A percentile compares a stretch with the other conserved stretches of the same genome.
Conservation (phyloP, 2,888 invertebrate genomes). For the Drosophila limbata region DNA sequence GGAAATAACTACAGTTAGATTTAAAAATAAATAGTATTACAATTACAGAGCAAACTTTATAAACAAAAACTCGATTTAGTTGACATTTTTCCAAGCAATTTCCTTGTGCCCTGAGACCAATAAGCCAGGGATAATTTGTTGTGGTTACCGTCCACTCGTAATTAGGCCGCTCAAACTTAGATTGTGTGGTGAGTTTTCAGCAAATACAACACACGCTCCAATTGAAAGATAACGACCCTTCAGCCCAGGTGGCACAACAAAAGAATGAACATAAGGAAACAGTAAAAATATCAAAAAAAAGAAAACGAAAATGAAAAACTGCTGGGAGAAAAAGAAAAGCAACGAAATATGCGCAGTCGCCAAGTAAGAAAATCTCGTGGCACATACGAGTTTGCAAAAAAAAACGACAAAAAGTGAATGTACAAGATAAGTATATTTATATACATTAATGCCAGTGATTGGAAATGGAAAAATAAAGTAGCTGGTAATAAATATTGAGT, state of each 20-base stretch:
- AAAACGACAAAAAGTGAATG: conserved; percentile 4
- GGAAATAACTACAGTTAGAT: neutral
- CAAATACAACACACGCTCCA: conserved; percentile 41
- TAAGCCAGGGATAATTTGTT: conserved; percentile 6
- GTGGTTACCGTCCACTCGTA: neutral
- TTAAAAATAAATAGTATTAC: neutral
- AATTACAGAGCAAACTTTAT: neutral
- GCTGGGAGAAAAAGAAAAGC: conserved; percentile 11
- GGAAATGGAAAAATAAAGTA: conserved; percentile 2
- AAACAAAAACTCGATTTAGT: neutral
- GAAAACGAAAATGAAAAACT: conserved; percentile 4
- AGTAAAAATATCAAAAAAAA: neutral
- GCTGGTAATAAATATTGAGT: neutral
- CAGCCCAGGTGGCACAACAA: conserved; percentile 41
- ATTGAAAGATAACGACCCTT: conserved; percentile 56
- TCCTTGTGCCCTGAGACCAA: neutral
- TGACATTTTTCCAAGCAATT: conserved; percentile 7
- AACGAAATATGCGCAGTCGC: conserved; percentile 67
- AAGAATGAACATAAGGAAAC: conserved; percentile 22
- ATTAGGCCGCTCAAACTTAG: conserved; percentile 2
- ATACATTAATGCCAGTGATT: conserved; percentile 7
- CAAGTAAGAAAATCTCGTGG: conserved; percentile 26
- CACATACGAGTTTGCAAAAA: conserved; percentile 10
- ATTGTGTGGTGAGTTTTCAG: conserved; percentile 46
- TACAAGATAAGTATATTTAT: neutral